Base-by-base conservation (phyloP, 2,797 vertebrate genomes). In the Periparus ater region DNA sequence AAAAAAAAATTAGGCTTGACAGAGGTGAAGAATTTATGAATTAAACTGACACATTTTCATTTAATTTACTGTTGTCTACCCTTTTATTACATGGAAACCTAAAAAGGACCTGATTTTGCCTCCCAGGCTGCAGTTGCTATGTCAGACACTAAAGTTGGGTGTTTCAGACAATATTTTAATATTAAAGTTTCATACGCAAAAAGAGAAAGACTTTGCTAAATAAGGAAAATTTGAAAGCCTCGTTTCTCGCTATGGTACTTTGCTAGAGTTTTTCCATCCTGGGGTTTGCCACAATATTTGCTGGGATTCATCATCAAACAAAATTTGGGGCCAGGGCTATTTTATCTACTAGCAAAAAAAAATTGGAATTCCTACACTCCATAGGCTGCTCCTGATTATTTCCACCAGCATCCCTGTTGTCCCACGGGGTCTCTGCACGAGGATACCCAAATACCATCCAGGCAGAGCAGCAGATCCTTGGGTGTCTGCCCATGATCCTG, bases 101-200 rank as follows among this genome's bases (percentile, higher is more conserved):
- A 83, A 88, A 89, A 89, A 38, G 63, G 77, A 81, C 85, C 34
- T 58, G 48, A 72, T 94, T 95, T 79, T 92, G 80, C 84, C 79
- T 93, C 50, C 82, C 34, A 93, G 84, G 72, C 75, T 94, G 77
- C 78, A 77, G 81, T 74, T 89, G 40, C 73, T 89, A 53, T 81
- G 75, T 65, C 54, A 96, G 91, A 75, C 16, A 11, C 66, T 88
- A 63, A 91, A 91, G 79, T 88, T 53, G 89, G 70, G 29, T 86
- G 66, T 29, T 86, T 90, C 73, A 73, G 50, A 74, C 53, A 81
- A 66, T 54, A 76, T 67, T 94, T 90, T 66, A 73, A 25, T 86
- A 81, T 66, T 72, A 57, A 91, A 88, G 40, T 73, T 86, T 84
- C 70, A 88, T 72, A 71, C 7, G 26, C 42, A 60, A 62, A 78